These are phyloP conservation scores for Leucosticte australis DNA, from an alignment of 2,113 vertebrate species.

Conservation along the genomic window DNA sequence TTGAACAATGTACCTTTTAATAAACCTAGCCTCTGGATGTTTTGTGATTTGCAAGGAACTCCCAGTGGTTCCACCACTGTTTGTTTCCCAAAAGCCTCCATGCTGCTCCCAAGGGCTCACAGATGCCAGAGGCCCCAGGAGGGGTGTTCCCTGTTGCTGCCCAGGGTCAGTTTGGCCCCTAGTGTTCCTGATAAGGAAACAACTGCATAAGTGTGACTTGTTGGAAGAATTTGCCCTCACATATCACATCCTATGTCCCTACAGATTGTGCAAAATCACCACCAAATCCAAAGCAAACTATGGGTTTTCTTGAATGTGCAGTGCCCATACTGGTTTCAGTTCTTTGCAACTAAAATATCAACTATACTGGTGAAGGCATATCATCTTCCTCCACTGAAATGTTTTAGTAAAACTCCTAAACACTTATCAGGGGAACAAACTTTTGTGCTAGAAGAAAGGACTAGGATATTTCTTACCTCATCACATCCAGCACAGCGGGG, in stretches of 20 bases:
- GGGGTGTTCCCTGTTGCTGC: background rate
- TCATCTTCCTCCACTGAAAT: background rate
- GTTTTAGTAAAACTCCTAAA: background rate
- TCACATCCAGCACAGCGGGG: slow-evolving; percentile 95
- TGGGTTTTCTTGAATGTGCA: background rate
- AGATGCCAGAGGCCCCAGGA: background rate
- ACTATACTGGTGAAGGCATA: background rate
- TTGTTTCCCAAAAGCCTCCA: background rate
- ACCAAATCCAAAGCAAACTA: background rate
- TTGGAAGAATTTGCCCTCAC: fast-evolving
- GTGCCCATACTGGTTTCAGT: background rate
- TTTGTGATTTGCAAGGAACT: background rate
- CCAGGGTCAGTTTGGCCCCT: background rate
- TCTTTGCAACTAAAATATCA: background rate
- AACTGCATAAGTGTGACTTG: fast-evolving
- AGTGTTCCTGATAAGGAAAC: background rate
- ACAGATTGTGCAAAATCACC: fast-evolving
- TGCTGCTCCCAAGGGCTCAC: background rate
- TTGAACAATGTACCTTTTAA: background rate
- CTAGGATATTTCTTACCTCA: slow-evolving; percentile 80
- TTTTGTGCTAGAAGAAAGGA: background rate
- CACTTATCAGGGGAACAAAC: background rate
- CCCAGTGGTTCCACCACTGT: background rate
- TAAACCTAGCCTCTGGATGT: background rate
- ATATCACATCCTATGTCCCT: too few relatives aligned